Evolutionary conservation across 2,797 vertebrate genomes (phyloP).

Genomic region (Eupleurogrammus muticus): DNA sequence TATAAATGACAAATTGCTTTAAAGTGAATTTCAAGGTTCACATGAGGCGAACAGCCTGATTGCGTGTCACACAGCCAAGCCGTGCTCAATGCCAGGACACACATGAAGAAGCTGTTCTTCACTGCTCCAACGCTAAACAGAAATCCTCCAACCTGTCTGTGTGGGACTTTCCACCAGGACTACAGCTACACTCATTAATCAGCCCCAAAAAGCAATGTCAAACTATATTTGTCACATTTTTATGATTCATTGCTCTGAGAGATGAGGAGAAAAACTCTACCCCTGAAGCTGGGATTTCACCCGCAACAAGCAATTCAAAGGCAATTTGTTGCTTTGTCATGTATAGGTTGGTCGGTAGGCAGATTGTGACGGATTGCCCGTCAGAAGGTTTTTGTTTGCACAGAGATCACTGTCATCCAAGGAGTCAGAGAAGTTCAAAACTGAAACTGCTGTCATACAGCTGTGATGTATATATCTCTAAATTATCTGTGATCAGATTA

Average conservation of each 20-base stretch:
- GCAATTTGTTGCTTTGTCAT: constrained; percentile 83
- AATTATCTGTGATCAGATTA: constrained; percentile 61
- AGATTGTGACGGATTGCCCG: constrained; percentile 74
- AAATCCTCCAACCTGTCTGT: constrained; percentile 71
- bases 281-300: constrained; percentile 82
- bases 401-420: constrained; percentile 38
- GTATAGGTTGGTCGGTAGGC: constrained; percentile 55
- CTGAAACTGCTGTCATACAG: constrained; percentile 32
- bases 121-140: constrained; percentile 66
- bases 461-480: constrained; percentile 54
- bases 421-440: constrained; percentile 40
- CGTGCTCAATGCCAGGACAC: constrained; percentile 63
- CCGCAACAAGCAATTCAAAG: constrained; percentile 77
- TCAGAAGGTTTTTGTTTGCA: constrained; percentile 66
- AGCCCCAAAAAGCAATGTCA: constrained; percentile 80
- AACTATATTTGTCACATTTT: constrained; percentile 81
- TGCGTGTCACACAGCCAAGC: constrained; percentile 53
- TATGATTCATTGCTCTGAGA: constrained; percentile 79
- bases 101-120: constrained; percentile 75
- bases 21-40: constrained; percentile 62
- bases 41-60: constrained; percentile 53
- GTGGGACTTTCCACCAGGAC: constrained; percentile 84
- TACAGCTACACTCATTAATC: constrained; percentile 83
- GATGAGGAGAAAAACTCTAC: constrained; percentile 64
- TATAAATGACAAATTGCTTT: constrained; percentile 27